Base-by-base conservation (phyloP, 2,113 vertebrate genomes). In the Chrysemys picta region DNA sequence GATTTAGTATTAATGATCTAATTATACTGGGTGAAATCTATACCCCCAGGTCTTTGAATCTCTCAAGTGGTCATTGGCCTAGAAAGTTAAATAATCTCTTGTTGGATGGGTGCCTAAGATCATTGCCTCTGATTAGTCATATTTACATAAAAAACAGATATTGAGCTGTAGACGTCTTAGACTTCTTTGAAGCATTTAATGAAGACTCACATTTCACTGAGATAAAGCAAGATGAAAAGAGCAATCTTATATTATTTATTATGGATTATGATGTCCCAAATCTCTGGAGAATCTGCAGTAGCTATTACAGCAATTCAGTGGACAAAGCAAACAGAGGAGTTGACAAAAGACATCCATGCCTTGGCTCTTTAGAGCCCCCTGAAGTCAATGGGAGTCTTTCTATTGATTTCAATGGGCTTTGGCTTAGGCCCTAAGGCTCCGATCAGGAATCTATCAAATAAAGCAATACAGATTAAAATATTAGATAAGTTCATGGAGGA, bases 181-280 rank as follows among this genome's bases (percentile, higher is more conserved):
- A 54, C 82, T 89, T 84, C 90, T 49, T 81, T 86, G 54, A 89
- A 79, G 62, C 52, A 21, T 10, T 81, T 84, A 89, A 88, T 52
- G 81, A 91, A 95, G 83, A 88, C 35, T 94, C 83, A 88, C 57
- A 91, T 94, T 95, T 94, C 81, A 53, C 49, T 29, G n/a, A 88
- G 24, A 27, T 89, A 88, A 94, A 90, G 79, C 45, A 76, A 91
- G 72, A 22, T 76, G 72, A 87, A 84, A 1, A 59, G 80, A 29
- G 76, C 95, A 50, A 52, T 92, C 52, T 85, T 80, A 82, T 49
- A 8, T 17, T 10, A 8, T 47, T 19, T 49, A 14, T 13, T 62
- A 25, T 88, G 56, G 59, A 22, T 69, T 65, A 13, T 50, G 47
- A 75, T 89, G 38, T 82, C 75, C 45, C 56, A 49, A 80, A 82